These are phyloP conservation scores for Steinernema feltiae DNA, from an alignment of 1,140 invertebrate genomes.

Conservation along the genomic window DNA sequence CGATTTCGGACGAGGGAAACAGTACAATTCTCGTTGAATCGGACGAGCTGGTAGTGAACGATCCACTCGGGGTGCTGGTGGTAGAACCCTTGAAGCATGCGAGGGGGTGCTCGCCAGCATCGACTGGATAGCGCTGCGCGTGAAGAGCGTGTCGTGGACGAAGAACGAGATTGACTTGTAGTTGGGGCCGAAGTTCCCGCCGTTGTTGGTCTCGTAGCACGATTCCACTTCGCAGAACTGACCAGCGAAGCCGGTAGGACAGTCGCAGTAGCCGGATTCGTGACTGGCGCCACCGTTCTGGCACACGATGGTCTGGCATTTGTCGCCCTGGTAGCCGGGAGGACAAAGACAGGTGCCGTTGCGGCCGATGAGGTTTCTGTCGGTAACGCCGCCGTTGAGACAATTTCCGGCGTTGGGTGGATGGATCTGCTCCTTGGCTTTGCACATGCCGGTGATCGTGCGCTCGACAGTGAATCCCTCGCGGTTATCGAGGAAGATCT, in stretches of 20 bases:
- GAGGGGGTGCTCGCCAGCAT: slow-evolving; percentile 21
- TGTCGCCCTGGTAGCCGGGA: slow-evolving; percentile 23
- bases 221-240: slow-evolving; percentile 26
- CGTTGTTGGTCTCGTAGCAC: slow-evolving; percentile 21
- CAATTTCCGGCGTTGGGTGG: slow-evolving; percentile 16
- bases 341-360: slow-evolving; percentile 33
- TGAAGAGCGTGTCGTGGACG: slow-evolving; percentile 31
- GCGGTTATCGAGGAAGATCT: slow-evolving; percentile 25
- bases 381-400: slow-evolving; percentile 26
- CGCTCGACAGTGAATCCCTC: slow-evolving; percentile 18
- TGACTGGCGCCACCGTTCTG: slow-evolving; percentile 21
- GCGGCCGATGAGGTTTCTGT: neutral
- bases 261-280: slow-evolving; percentile 17
- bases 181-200: slow-evolving; percentile 14
- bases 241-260: slow-evolving; percentile 23
- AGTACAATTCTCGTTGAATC: slow-evolving; percentile 33
- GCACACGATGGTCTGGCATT: slow-evolving; percentile 26
- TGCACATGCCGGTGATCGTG: slow-evolving; percentile 31
- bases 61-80: slow-evolving; percentile 36
- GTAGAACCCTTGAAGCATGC: slow-evolving; percentile 26
- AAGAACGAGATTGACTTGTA: slow-evolving; percentile 26
- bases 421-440: slow-evolving; percentile 6
- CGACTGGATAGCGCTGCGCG: slow-evolving; percentile 14
- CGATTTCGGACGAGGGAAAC: neutral
- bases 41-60: slow-evolving; percentile 28